phyloP scores from a whole-genome alignment of 23 tunicate genomes.

The Styela plicata region DNA sequence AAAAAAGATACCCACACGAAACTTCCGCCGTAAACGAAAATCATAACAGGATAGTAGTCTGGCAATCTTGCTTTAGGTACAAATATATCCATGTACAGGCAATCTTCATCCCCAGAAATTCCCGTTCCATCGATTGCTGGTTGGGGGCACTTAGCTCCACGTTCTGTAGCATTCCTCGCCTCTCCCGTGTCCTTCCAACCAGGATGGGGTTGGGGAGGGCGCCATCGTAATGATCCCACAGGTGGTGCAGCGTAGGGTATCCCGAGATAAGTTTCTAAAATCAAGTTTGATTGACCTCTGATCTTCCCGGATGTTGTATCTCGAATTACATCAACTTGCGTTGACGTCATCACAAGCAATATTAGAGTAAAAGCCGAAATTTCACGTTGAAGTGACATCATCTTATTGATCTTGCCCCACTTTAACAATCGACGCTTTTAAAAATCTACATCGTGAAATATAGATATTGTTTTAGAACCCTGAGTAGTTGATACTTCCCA shows the following conservation, averaged over 20 bases:
- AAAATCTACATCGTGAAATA: too few species aligned
- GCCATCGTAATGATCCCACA: conserved; percentile 42
- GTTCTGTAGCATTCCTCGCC: conserved; percentile 21
- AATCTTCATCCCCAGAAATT: conserved; percentile 47
- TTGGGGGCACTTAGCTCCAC: conserved; percentile 14
- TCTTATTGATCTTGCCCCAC: too few species aligned
- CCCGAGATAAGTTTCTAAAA: conserved; percentile 38
- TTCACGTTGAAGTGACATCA: too few species aligned
- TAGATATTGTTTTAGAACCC: too few species aligned
- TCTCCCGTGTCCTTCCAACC: conserved; percentile 29
- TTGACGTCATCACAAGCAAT: background rate
- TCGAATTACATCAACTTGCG: background rate
- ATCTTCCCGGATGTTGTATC: conserved; percentile 20
- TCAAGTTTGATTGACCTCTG: conserved; percentile 2
- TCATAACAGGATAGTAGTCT: conserved; percentile 55
- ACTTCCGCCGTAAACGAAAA: conserved; percentile 70
- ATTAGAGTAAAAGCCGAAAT: too few species aligned
- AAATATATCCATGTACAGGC: conserved; percentile 73
- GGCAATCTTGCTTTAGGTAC: conserved; percentile 17
- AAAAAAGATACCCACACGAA: conserved; percentile 21
- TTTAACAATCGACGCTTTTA: too few species aligned
- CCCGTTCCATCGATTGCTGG: too few species aligned
- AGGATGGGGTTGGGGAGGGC: conserved; percentile 31
- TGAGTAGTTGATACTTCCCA: too few species aligned
- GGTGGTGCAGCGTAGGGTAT: conserved; percentile 79